These are phyloP conservation scores for Bettongia penicillata DNA, from an alignment of 2,113 vertebrate genomes.

Conservation along the genomic window DNA sequence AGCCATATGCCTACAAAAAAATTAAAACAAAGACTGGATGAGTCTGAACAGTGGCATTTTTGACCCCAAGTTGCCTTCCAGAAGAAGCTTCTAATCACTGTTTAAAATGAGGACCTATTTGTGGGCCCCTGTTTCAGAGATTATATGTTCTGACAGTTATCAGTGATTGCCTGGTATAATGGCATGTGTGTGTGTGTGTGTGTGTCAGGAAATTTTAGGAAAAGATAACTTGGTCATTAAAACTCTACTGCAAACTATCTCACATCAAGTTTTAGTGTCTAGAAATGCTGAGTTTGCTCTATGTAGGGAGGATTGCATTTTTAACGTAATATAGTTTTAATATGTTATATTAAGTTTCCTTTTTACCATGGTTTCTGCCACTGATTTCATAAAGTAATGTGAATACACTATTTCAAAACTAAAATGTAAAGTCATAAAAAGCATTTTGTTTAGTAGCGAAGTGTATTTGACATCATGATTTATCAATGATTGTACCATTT, in stretches of 20 bases:
- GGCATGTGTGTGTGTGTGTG: too few relatives aligned
- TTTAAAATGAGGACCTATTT: neutral
- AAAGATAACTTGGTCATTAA: neutral
- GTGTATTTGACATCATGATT: constrained; percentile 8
- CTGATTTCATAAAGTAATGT: constrained; percentile 45
- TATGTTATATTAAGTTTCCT: neutral
- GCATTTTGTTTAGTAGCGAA: constrained; percentile 28
- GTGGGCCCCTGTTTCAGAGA: neutral
- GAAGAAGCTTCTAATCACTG: neutral
- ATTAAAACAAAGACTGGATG: neutral
- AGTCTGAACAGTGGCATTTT: neutral
- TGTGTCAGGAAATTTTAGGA: neutral
- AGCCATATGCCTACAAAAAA: neutral
- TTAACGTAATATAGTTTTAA: neutral
- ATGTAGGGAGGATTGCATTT: neutral
- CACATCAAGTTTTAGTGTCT: neutral
- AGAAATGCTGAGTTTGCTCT: neutral
- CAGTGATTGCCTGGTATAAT: neutral
- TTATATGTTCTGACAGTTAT: neutral
- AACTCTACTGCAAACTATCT: neutral
- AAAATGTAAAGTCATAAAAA: constrained; percentile 45
- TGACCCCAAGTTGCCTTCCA: neutral
- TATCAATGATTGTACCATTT: constrained; percentile 50
- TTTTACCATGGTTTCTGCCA: constrained; percentile 38
- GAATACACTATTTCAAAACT: constrained; percentile 38